Base-by-base conservation (phyloP, 2,797 vertebrate species). In the Hirundo rustica region DNA sequence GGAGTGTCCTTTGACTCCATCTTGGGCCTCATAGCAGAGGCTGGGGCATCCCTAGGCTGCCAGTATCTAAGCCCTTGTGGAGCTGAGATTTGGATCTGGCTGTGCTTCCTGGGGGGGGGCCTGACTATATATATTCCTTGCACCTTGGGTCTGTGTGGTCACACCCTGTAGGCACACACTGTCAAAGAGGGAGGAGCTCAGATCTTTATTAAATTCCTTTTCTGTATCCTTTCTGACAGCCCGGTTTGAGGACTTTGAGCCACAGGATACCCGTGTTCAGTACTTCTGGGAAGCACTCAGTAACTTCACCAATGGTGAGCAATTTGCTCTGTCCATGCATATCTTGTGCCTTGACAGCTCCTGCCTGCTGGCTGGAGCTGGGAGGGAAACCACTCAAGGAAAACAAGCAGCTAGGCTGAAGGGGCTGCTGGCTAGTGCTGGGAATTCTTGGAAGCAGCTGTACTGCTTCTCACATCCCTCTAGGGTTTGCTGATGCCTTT, bases 281-380 rank as follows among this genome's bases (percentile, higher is more conserved):
- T 99, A 99, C 96, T 97, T 99, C 94, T 99, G 99, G 99, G 99
- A 99, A 87, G 99, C 99, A 1, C 98, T 99, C 93, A 99, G 98
- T 83, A 99, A 98, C 97, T 99, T 99, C 97, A 99, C 99, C 62
- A 99, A 99, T 2, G 99, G 99, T 98, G 86, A 98, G 97, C 89
- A 30, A n/a, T 70, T 32, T 66, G 26, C 21, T 62, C 34, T 81
- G 48, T 61, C 71, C 13, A 4, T 84, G 19, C 1, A 0, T 58
- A 25, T 70, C 45, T 79, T 38, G 50, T 88, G 68, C 36, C 19
- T 3, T 57, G 34, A 53, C 60, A 64, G 27, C 30, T 44, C 40
- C 34, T 77, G 32, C 10, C 1, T 62, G 58, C 40, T 88, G 42
- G 11, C 44, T 79, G 27, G 71, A 57, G 17, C 26, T 15, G 93